A percentile compares a stretch with the other conserved stretches of the same genome.
Evolutionary conservation across 1,140 invertebrate genomes (phyloP).

Genomic region (Ceratosolen solmsi): DNA sequence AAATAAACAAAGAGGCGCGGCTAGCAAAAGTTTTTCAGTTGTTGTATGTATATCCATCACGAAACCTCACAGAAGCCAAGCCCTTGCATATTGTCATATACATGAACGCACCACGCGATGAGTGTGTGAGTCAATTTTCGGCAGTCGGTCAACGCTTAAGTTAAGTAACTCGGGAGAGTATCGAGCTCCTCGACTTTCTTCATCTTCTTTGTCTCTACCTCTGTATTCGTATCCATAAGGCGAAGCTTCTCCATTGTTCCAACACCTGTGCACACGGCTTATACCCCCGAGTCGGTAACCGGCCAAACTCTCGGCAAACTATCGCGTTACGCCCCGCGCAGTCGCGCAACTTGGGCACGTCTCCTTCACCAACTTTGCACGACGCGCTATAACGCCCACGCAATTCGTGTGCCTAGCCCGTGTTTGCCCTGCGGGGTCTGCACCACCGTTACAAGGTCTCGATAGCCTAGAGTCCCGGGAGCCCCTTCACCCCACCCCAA

Average conservation of each 20-base stretch:
- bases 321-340: conserved; percentile 21
- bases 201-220: no score
- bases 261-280: conserved; percentile 19
- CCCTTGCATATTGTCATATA: no score
- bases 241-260: conserved; percentile 10
- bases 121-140: no score
- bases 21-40: no score
- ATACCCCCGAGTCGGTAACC: conserved; percentile 7
- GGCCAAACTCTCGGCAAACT: conserved; percentile 32
- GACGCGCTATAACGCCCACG: neutral
- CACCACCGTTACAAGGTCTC: neutral
- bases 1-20: no score
- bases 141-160: neutral
- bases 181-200: neutral
- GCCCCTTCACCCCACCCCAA: no score
- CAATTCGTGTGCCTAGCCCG: neutral
- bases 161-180: neutral
- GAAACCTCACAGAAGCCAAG: no score
- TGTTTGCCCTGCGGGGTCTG: neutral
- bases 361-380: neutral
- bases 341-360: neutral
- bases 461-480: neutral
- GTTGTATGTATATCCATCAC: no score
- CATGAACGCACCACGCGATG: no score
- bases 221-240: no score